These are phyloP conservation scores for Melospiza melodia DNA, from an alignment of 2,113 vertebrate genomes.

Conservation along the genomic window DNA sequence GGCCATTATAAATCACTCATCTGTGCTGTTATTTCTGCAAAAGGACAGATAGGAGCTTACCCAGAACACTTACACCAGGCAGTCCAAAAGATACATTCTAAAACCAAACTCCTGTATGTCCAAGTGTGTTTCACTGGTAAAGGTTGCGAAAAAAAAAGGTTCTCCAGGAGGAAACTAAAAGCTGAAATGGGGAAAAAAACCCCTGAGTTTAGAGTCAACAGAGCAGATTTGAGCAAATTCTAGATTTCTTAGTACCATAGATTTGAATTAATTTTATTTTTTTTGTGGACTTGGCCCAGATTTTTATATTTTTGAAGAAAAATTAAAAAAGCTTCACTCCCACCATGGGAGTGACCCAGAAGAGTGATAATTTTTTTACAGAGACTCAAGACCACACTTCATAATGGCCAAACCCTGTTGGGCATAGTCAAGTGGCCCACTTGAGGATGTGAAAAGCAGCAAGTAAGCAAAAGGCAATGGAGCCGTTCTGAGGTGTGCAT, in stretches of 20 bases:
- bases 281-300: not conserved
- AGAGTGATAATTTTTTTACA: not conserved
- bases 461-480: not conserved
- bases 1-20: not conserved
- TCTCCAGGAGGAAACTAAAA: not conserved
- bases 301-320: not conserved
- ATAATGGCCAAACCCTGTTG: not conserved
- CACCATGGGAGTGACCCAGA: not conserved
- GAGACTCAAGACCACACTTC: not conserved
- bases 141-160: not conserved
- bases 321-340: not conserved
- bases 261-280: not conserved
- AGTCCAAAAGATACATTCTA: not conserved
- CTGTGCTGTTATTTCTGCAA: not conserved
- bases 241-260: not conserved
- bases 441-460: not conserved
- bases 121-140: not conserved
- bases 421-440: not conserved
- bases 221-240: not conserved
- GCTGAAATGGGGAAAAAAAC: not conserved
- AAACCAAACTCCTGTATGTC: not conserved
- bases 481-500: not conserved
- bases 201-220: not conserved
- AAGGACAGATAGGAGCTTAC: not conserved
- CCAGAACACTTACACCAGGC: not conserved